Conservation (phyloP, 37 sponge, comb jelly and placozoan genomes). For the Eunapius fragilis region DNA sequence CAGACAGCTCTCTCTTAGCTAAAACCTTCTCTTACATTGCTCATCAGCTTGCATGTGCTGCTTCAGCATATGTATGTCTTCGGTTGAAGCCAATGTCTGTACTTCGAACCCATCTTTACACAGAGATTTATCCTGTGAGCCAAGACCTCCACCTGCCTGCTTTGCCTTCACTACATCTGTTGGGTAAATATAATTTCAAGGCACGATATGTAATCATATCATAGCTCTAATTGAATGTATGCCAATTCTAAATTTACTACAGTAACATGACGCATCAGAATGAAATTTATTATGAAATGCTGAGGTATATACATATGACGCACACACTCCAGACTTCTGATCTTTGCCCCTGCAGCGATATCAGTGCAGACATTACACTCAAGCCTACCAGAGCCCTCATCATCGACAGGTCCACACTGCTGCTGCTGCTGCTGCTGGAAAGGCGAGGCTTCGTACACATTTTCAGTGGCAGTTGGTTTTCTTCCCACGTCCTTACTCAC, state of each 20-base stretch:
- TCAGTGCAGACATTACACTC: not conserved
- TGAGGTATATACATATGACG: not conserved
- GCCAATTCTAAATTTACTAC: too few relatives aligned
- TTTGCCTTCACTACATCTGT: not conserved
- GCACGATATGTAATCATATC: too few relatives aligned
- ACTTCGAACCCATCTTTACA: not conserved
- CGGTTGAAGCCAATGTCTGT: not conserved
- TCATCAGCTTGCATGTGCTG: not conserved
- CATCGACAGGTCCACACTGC: not conserved
- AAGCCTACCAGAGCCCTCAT: not conserved
- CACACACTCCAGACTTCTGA: not conserved
- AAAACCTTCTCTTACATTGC: too few relatives aligned
- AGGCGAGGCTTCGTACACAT: not conserved
- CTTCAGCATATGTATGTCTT: not conserved
- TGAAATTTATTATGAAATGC: too few relatives aligned
- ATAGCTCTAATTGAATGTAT: too few relatives aligned
- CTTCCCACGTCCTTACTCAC: not conserved
- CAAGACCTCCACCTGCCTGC: not conserved
- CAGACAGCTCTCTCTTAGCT: too few relatives aligned
- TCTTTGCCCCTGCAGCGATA: not conserved
- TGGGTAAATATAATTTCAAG: not conserved
- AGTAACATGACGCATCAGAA: too few relatives aligned
- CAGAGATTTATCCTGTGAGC: not conserved
- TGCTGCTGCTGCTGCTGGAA: not conserved
- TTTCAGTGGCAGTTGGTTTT: not conserved